A percentile compares a stretch with the other conserved stretches of the same genome.
These are phyloP conservation scores for Geopemphigus sp. DNA, from an alignment of 1,140 invertebrate genomes.

Conservation along the genomic window DNA sequence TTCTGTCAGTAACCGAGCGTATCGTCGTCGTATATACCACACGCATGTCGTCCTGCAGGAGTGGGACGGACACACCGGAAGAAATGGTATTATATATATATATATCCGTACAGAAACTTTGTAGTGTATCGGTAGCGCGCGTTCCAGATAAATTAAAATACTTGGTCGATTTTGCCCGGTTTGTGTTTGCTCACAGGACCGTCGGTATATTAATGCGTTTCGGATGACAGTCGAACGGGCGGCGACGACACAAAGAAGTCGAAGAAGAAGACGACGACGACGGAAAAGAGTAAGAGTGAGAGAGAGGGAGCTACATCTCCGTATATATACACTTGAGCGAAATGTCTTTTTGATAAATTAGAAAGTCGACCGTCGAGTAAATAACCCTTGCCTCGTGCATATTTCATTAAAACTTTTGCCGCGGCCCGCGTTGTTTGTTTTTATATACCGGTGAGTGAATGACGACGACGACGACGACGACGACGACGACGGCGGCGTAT, in stretches of 20 bases:
- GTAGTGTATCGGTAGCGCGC: constrained; percentile 18
- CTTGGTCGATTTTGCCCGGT: constrained; percentile 46
- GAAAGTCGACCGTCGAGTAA: constrained; percentile 50
- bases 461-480: constrained; percentile 4
- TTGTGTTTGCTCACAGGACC: constrained; percentile 49
- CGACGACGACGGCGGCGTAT: neutral
- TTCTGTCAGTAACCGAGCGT: neutral
- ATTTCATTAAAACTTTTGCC: constrained; percentile 49
- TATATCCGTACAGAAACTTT: constrained; percentile 28
- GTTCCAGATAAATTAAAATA: constrained; percentile 50
- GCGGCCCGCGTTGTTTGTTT: constrained; percentile 36
- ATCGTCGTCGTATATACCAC: neutral
- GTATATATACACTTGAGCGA: constrained; percentile 50
- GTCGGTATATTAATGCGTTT: constrained; percentile 50
- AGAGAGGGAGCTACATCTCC: constrained; percentile 21
- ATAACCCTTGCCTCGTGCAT: constrained; percentile 49
- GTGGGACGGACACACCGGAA: constrained; percentile 11
- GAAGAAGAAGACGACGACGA: constrained; percentile 8
- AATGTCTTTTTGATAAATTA: constrained; percentile 50
- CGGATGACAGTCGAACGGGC: constrained; percentile 43
- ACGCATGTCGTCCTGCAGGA: neutral
- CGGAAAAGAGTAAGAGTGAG: neutral
- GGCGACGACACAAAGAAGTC: constrained; percentile 43
- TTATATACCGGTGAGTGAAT: constrained; percentile 37
- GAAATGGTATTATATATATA: neutral